These are phyloP conservation scores for Umimayanthus chanpuru DNA, from an alignment of 92 coral and sea anemone species.

Conservation along the genomic window DNA sequence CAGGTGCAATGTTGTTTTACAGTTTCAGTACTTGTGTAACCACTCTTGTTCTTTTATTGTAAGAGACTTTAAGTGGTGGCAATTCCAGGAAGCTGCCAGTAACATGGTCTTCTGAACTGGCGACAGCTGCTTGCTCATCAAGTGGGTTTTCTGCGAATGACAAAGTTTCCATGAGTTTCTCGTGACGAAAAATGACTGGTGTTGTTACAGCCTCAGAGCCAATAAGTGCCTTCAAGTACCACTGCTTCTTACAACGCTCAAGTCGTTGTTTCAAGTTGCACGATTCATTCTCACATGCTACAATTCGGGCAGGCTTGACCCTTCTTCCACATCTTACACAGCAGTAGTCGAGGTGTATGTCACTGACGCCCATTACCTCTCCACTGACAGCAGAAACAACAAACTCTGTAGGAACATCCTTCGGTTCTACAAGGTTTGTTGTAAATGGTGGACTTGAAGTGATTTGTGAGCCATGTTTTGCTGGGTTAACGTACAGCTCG, in stretches of 20 bases:
- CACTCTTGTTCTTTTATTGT: constrained; percentile 21
- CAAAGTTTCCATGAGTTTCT: constrained; percentile 4
- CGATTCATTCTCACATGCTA: constrained; percentile 30
- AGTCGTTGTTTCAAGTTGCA: constrained; percentile 34
- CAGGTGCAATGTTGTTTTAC: too few species aligned
- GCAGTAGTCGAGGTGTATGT: constrained; percentile 36
- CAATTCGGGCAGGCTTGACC: constrained; percentile 21
- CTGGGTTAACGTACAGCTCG: constrained; percentile 35
- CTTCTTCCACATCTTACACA: constrained; percentile 40
- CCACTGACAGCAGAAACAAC: constrained; percentile 26
- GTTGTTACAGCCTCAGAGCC: constrained; percentile 18
- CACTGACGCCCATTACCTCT: constrained; percentile 36
- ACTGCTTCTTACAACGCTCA: constrained; percentile 30
- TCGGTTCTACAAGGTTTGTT: constrained; percentile 5
- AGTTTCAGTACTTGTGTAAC: too few species aligned
- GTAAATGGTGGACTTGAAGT: constrained; percentile 1
- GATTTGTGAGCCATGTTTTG: constrained; percentile 23
- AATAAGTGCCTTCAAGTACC: constrained; percentile 31
- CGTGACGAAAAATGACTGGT: constrained; percentile 7
- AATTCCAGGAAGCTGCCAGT: constrained; percentile 23
- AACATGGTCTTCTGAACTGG: constrained; percentile 11
- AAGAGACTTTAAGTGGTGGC: constrained; percentile 2
- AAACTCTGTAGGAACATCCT: constrained; percentile 33
- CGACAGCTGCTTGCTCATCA: constrained; percentile 10
- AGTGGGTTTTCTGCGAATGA: not conserved